Base-by-base conservation (phyloP, 1,140 invertebrate genomes). In the Drosophila kanapiae region DNA sequence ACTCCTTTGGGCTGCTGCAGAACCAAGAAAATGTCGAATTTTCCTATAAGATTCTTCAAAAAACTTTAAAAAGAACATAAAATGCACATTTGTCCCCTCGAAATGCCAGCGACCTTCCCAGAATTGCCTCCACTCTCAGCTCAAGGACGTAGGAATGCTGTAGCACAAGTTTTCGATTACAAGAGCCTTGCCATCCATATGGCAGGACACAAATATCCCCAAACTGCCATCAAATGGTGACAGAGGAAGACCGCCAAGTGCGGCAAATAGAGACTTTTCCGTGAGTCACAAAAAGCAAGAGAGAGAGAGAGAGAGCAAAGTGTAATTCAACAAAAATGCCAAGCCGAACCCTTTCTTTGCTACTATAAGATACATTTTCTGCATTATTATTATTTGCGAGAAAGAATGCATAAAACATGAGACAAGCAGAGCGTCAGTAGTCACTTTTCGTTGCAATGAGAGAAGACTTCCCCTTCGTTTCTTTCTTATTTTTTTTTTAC, bases 301-400 rank as follows among this genome's bases (percentile, higher is more conserved):
- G 56, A 40, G 11, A 42, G 48, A 49, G 5, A 31, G 29, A 35
- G 23, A 47, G 37, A 51, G 37, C n/a, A 61, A 42, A 35, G 13
- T 27, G 23, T 23, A 42, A 8, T 43, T 27, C 70, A 56, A 27
- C 29, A 49, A 49, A 45, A 29, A n/a, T 49, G 62, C 64, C 62
- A 65, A 72, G 74, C 67, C 76, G 18, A 49, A 62, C 60, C 69
- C 29, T 42, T 42, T 14, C 51, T 54, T 37, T 37, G 45, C 75
- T 70, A 68, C 80, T 78, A 74, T 64, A 84, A 87, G 85, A 84
- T 84, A 84, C 61, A 87, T 84, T 80, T 86, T 85, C 83, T 87
- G 70, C 84, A 68, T 87, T 76, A 75, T 85, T 81, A 74, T 80
- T 71, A 56, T 78, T 77, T 78, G 76, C 75, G 43, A 27, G 45